These are phyloP conservation scores for Sus scrofa DNA, from an alignment of 2,113 vertebrate species.

Conservation along the genomic window T2T-Sscrofa CM000817.6:172930501-172931000, in stretches of 20 bases:
- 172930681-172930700: background rate
- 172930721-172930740: background rate
- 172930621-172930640: slow-evolving; percentile 5
- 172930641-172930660: background rate
- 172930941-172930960: background rate
- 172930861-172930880: background rate
- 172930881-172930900: background rate
- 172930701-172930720: background rate
- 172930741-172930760: background rate
- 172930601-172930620: slow-evolving; percentile 59
- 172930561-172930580: background rate
- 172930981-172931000: background rate
- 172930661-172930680: background rate
- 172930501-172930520: slow-evolving; percentile 45
- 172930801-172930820: background rate
- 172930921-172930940: background rate
- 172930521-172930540: slow-evolving; percentile 10
- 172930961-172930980: background rate
- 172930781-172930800: slow-evolving; percentile 6
- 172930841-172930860: background rate
- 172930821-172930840: background rate
- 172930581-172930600: slow-evolving; percentile 43
- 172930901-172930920: background rate
- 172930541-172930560: slow-evolving; percentile 57
- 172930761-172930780: background rate